Base-by-base conservation (phyloP, 2,797 vertebrate genomes). In the Echeneis naucrates region DNA sequence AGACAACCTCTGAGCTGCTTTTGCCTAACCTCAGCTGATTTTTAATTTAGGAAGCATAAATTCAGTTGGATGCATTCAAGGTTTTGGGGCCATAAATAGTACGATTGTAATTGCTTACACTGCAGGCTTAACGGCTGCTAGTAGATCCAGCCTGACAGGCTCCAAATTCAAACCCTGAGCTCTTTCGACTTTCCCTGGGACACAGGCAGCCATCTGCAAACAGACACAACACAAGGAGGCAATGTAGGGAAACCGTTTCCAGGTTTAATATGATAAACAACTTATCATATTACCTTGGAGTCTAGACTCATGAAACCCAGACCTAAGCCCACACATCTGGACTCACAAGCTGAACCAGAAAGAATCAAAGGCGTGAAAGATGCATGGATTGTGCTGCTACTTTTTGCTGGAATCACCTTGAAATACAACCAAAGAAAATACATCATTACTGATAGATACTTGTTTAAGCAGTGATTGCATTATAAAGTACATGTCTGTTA, bases 231-330 rank as follows among this genome's bases (percentile, higher is more conserved):
- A 72, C 19, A 56, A 26, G 14, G 48, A 26, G 14, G 32, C 44
- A 32, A 51, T 70, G 76, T 30, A 40, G 7, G 3, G 7, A 23
- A 40, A 26, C 1, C 8, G 61, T 70, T 61, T 63, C 9, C n/a
- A 57, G 24, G 30, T 53, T 58, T 19, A n/a, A n/a, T 68, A 13
- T 47, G 30, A 52, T 10, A 60, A 51, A 48, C 8, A 21, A 11
- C 16, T 4, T 9, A 38, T 19, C 19, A 10, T 51, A 19, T 85
- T 90, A 98, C 97, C 96, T 95, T 62, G 0, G 81, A 71, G 33
- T 98, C 95, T 24, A 99, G 83, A 83, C 94, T 98, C 94, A 99
- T 92, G 90, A 95, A 98, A 59, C 96, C 98, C 45, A 96, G 83
- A 32, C 93, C 87, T 1, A 94, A 91, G 5, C 94, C 95, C 0